Evolutionary conservation across 2,888 invertebrate species (phyloP).

Genomic region (Meganola albula): DNA sequence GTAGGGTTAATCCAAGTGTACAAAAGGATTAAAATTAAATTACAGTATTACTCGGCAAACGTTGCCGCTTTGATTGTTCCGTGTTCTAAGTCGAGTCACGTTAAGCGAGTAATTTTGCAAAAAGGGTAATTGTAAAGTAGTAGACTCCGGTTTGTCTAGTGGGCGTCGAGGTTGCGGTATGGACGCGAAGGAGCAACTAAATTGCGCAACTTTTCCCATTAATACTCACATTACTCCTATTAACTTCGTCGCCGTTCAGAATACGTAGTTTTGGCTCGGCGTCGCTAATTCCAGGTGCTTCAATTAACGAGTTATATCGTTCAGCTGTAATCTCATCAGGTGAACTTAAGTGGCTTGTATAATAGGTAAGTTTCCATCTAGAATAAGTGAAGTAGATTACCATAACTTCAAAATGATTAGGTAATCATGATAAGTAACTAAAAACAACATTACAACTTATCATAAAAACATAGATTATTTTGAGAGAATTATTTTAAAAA

Average conservation of each 20-base stretch:
- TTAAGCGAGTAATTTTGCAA: constrained; percentile 57
- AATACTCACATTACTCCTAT: constrained; percentile 68
- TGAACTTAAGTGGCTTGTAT: constrained; percentile 36
- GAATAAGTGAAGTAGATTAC: too few species aligned
- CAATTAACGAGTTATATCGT: constrained; percentile 58
- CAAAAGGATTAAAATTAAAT: constrained; percentile 42
- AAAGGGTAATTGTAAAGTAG: constrained; percentile 62
- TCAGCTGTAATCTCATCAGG: constrained; percentile 42
- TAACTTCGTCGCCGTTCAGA: constrained; percentile 57
- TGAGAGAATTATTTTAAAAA: too few species aligned
- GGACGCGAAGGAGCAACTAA: constrained; percentile 50
- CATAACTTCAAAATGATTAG: too few species aligned
- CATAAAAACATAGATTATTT: too few species aligned
- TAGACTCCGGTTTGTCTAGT: constrained; percentile 40
- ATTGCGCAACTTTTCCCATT: constrained; percentile 72
- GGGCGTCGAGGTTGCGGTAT: constrained; percentile 35
- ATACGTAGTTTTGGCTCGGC: constrained; percentile 55
- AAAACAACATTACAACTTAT: too few species aligned
- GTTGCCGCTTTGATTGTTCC: constrained; percentile 26
- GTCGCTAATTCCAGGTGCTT: constrained; percentile 59
- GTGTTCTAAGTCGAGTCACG: constrained; percentile 51
- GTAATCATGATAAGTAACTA: too few species aligned
- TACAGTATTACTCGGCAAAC: constrained; percentile 33
- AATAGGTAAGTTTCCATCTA: constrained; percentile 24
- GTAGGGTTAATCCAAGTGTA: constrained; percentile 30